These are phyloP conservation scores for Anguilla obscura DNA, from an alignment of 2,797 vertebrate genomes.

Conservation along the genomic window DNA sequence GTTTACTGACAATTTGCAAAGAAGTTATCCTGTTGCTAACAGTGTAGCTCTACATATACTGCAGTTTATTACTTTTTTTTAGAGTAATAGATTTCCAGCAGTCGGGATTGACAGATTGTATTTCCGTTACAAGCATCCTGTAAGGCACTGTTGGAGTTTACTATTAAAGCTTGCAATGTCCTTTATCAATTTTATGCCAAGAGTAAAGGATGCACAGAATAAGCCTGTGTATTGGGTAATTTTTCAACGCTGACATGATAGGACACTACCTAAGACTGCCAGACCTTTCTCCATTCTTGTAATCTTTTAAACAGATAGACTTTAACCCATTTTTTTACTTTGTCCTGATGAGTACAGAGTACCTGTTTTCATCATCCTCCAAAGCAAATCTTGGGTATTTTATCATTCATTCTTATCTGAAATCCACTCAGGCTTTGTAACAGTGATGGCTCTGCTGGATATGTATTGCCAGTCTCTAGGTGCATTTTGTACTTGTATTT, in stretches of 20 bases:
- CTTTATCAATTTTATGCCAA: conserved; percentile 24
- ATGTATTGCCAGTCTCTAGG: too few species aligned
- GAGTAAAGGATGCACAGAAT: conserved; percentile 24
- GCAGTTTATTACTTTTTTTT: neutral
- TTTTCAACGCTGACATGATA: conserved; percentile 16
- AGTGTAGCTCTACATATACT: neutral
- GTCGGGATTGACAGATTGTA: conserved; percentile 9
- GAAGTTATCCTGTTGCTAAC: neutral
- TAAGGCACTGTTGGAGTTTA: conserved; percentile 15
- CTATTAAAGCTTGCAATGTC: conserved; percentile 23
- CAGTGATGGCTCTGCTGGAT: too few species aligned
- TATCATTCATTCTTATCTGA: neutral
- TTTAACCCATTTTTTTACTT: conserved; percentile 9
- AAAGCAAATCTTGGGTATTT: neutral
- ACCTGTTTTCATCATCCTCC: neutral
- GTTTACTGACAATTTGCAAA: neutral
- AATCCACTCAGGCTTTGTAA: neutral
- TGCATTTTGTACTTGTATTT: too few species aligned
- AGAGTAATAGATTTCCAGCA: conserved; percentile 8
- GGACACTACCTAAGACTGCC: conserved; percentile 6
- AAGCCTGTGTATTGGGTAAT: conserved; percentile 18
- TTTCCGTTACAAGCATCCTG: conserved; percentile 11
- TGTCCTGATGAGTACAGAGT: neutral
- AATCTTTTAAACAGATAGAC: conserved; percentile 20
- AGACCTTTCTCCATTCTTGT: conserved; percentile 7